A percentile compares a stretch with the other conserved stretches of the same genome.
These are phyloP conservation scores for Chunga burmeisteri DNA, from an alignment of 2,113 vertebrate genomes.

Conservation along the genomic window DNA sequence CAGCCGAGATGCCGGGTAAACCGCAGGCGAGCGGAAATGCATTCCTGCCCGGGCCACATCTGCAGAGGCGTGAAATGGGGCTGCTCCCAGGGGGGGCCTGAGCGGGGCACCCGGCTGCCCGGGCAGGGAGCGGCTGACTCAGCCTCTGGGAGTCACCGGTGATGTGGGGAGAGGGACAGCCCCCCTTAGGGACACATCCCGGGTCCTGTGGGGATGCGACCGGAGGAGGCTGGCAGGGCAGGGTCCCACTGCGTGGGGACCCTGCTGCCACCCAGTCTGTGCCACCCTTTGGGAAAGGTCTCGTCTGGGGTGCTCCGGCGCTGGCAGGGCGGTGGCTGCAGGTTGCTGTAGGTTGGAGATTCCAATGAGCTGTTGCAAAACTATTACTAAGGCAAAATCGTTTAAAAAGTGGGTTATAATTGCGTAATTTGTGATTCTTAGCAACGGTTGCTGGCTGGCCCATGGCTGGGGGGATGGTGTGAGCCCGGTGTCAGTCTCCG, in stretches of 20 bases:
- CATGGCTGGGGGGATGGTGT: fast-evolving
- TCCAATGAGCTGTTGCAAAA: neutral
- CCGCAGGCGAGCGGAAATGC: fast-evolving
- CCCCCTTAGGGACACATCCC: neutral
- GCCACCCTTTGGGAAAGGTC: neutral
- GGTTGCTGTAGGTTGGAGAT: neutral
- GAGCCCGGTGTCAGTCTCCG: fast-evolving
- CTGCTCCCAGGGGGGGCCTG: neutral
- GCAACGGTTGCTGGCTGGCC: neutral
- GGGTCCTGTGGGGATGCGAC: fast-evolving
- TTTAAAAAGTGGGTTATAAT: neutral
- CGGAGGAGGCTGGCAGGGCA: neutral
- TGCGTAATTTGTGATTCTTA: neutral
- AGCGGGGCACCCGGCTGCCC: neutral
- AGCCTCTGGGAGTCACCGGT: neutral
- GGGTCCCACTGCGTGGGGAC: fast-evolving
- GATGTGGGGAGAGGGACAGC: neutral
- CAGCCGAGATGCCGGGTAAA: neutral
- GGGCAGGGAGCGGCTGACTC: neutral
- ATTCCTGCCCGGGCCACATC: neutral
- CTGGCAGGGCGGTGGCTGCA: neutral
- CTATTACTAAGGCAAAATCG: neutral
- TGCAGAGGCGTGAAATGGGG: neutral
- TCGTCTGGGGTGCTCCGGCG: fast-evolving
- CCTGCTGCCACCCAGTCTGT: fast-evolving